Conservation (phyloP, 2,113 vertebrate genomes). For the Gracilinanus agilis region DNA sequence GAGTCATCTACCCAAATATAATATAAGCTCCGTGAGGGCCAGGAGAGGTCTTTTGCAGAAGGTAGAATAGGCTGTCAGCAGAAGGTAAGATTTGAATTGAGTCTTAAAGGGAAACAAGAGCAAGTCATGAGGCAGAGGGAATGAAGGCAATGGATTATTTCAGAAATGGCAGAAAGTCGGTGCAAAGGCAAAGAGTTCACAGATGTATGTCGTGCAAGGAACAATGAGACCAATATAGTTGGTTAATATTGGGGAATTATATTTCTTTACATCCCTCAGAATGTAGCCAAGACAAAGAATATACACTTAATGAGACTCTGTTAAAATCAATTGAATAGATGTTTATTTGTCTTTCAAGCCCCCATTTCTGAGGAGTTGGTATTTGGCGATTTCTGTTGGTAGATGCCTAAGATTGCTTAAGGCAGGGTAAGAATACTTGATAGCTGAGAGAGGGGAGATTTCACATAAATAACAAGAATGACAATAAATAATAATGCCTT, state of each 20-base stretch:
- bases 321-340: conserved; percentile 9
- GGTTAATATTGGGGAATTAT: background rate
- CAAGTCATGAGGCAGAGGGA: background rate
- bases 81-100: background rate
- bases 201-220: background rate
- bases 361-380: background rate
- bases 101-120: background rate
- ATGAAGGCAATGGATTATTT: background rate
- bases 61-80: background rate
- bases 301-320: background rate
- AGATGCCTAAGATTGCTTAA: background rate
- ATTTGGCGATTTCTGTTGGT: background rate
- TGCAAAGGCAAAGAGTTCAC: background rate
- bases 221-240: background rate
- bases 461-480: background rate
- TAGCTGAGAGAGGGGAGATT: background rate
- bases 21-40: background rate
- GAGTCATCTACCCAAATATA: background rate
- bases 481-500: conserved; percentile 9
- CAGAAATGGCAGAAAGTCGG: background rate
- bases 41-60: background rate
- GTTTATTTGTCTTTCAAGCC: background rate
- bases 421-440: background rate
- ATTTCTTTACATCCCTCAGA: background rate
- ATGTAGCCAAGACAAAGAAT: background rate